Evolutionary conservation across 2,113 vertebrate genomes (phyloP), one percentile per base, ranked within the genome.

Genomic region (Rhadina sibilatrix): DNA sequence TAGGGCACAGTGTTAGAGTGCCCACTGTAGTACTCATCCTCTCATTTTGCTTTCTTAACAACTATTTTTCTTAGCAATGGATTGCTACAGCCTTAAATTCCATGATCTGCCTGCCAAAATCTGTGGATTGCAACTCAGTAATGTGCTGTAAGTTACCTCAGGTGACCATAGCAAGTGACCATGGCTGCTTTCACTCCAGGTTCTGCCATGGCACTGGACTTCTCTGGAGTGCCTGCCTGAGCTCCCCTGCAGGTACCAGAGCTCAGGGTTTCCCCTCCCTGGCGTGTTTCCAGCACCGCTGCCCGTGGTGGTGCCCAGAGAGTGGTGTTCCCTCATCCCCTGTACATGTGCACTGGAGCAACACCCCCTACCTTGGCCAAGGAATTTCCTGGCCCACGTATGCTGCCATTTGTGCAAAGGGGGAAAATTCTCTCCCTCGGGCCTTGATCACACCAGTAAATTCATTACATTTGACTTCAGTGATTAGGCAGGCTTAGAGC

Each of bases 361-460:
- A 53, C n/a, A 46, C 3, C 33, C 49, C 49, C 56, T 0, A 1
- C 37, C 38, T 78, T 89, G 52, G 76, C 68, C 61, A 53, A 82
- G 69, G 83, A 93, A 92, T 96, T 97, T 95, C 79, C 93, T 94
- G 87, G 76, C 61, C 59, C 53, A 18, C 2, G 0, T 78, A 28
- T 27, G 70, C 42, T 59, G 60, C 90, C 1, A 1, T 50, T 86
- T 42, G 68, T 93, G 79, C 56, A 83, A 81, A 75, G 60, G 44
- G 65, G 56, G 77, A 89, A 90, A 92, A 92, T 87, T 91, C 60
- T 22, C 69, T 93, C 88, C 80, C 37, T 69, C 3, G 9, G 64
- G 90, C 72, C 85, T 78, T 94, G 86, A 87, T 95, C 85, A 52
- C 70, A 61, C 76, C 80, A 90, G 90, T 92, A 97, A 94, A 88